Conservation (phyloP, 2,888 invertebrate genomes). For the Pseudococcus jackbeardsleyi region DNA sequence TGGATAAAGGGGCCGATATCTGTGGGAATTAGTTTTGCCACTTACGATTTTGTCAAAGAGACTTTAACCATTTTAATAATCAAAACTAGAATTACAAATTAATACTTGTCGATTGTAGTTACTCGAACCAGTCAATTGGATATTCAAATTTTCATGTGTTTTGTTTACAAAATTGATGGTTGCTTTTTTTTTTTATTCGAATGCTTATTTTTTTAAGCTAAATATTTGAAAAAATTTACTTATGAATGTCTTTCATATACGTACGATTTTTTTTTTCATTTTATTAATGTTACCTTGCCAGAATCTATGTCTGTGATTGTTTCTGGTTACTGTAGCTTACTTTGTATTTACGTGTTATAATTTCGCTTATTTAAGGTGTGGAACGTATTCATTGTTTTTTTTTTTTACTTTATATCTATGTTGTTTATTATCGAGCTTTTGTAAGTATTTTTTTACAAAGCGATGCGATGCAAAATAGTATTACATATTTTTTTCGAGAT, state of each 20-base stretch:
- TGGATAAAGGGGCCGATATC: conserved; percentile 95
- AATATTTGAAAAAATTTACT: neutral
- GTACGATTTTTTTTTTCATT: neutral
- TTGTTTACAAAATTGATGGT: neutral
- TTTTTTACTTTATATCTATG: neutral
- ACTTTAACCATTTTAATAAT: conserved; percentile 64
- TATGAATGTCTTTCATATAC: conserved; percentile 3
- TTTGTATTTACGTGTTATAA: neutral
- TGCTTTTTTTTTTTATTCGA: neutral
- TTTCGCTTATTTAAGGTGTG: conserved; percentile 32
- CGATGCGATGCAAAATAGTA: neutral
- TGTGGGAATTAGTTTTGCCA: conserved; percentile 95
- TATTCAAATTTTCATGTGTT: neutral
- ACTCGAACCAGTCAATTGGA: conserved; percentile 10
- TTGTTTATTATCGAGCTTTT: conserved; percentile 11
- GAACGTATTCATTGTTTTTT: conserved; percentile 34
- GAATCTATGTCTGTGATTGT: conserved; percentile 47
- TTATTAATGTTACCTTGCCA: conserved; percentile 36
- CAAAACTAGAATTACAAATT: conserved; percentile 62
- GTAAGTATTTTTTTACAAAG: neutral
- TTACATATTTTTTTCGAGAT: neutral
- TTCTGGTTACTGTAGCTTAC: conserved; percentile 7
- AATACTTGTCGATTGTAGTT: neutral
- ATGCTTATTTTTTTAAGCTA: neutral
- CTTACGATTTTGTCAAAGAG: conserved; percentile 86